Base-by-base conservation (phyloP, 2,113 vertebrate genomes). In the Nothobranchius furzeri region DNA sequence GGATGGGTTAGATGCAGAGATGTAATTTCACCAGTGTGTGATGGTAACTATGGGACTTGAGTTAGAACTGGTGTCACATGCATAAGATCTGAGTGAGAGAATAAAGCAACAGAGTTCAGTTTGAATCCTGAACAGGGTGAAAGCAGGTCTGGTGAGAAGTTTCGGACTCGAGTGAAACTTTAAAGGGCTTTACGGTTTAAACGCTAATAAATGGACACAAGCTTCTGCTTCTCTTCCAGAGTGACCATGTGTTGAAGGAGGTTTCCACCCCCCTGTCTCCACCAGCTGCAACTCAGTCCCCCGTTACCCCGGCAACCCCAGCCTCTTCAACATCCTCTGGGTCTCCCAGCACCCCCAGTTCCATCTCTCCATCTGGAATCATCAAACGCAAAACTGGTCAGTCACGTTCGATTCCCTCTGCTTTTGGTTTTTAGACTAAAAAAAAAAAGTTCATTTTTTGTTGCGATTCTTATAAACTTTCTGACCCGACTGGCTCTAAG, bases 341-440 rank as follows among this genome's bases (percentile, higher is more conserved):
- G 54, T 86, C 85, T 13, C 87, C 90, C 3, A 14, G 40, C 68
- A 90, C 89, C 2, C 88, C 91, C 1, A 84, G 79, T 65, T 91
- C 90, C n/a, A 15, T 68, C 59, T 92, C 92, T 8, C 90, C 88
- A 0, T 72, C 90, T 0, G 88, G 83, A 40, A 90, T 95, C n/a
- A 88, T 88, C 0, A 95, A 94, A 75, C 94, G 95, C 17, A 92
- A 87, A 63, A 97, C 95, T 0, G 95, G 95, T 96, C 62, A 77
- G 20, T 68, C 52, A 3, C 6, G 37, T 40, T 40, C 3, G 30
- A 4, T 40, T 40, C 6, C 4, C 6, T 40, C 37, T 40, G 7
- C 30, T 9, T 51, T 51, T 20, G 4, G 7, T 51, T 51, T 17
- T 2, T 2, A 14, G 12, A 14, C 13, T 47, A 0, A 14, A 47